Conservation (phyloP, 2,113 vertebrate species). For the Callithrix jacchus region DNA sequence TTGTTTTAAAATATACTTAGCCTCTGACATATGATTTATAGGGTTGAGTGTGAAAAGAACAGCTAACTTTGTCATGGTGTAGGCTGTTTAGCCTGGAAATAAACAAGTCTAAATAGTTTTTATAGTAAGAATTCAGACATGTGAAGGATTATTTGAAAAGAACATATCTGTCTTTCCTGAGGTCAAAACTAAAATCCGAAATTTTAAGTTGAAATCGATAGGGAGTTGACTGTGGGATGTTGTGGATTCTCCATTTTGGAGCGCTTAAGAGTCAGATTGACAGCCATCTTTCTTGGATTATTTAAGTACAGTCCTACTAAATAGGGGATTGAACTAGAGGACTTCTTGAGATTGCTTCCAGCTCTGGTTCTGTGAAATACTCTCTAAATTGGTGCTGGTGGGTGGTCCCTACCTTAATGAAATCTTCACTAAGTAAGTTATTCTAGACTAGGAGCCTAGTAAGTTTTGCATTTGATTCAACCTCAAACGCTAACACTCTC, state of each 20-base stretch:
- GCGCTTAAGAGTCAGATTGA: background rate
- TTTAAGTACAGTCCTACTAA: background rate
- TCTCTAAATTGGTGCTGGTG: background rate
- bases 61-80: background rate
- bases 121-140: background rate
- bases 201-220: background rate
- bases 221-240: background rate
- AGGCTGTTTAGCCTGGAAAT: background rate
- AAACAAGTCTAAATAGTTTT: background rate
- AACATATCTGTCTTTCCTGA: background rate
- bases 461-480: background rate
- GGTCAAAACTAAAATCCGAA: background rate
- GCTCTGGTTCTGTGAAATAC: background rate
- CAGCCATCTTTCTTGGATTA: background rate
- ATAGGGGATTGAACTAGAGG: background rate
- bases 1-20: constrained; percentile 34
- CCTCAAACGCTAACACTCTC: background rate
- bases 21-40: background rate
- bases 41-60: background rate
- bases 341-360: background rate
- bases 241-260: background rate
- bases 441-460: background rate
- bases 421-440: background rate
- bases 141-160: background rate
- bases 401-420: background rate